Evolutionary conservation across 2,113 vertebrate genomes (phyloP).

Genomic region (Callithrix jacchus): DNA sequence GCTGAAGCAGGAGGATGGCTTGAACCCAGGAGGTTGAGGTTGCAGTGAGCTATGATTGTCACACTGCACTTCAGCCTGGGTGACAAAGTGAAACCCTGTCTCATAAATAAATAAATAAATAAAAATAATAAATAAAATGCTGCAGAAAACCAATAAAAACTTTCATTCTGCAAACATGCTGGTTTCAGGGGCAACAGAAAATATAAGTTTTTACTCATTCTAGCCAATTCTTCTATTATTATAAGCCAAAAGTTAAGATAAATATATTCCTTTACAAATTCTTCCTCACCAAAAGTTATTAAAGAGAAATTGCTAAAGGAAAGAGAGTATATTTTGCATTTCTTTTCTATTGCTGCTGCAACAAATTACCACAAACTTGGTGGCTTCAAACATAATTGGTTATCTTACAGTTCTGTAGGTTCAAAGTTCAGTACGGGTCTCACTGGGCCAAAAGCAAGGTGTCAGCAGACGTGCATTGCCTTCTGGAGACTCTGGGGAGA

Average conservation of each 20-base stretch:
- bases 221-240: neutral
- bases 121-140: too few species aligned
- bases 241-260: neutral
- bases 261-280: conserved; percentile 18
- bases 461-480: neutral
- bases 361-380: neutral
- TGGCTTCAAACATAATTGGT: neutral
- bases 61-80: too few species aligned
- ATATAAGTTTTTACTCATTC: neutral
- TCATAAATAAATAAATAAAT: too few species aligned
- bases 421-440: neutral
- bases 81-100: too few species aligned
- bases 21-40: too few species aligned
- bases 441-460: neutral
- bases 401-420: neutral
- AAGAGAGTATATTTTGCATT: neutral
- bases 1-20: too few species aligned
- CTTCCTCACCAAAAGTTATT: neutral
- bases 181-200: neutral
- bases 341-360: conserved; percentile 1
- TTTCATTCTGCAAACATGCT: conserved; percentile 4
- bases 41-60: too few species aligned
- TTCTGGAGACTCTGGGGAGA: neutral
- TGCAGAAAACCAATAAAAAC: neutral
- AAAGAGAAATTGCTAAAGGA: conserved; percentile 3